These are phyloP conservation scores for Charaxes varanes DNA, from an alignment of 1,140 invertebrate species.

Conservation along the genomic window DNA sequence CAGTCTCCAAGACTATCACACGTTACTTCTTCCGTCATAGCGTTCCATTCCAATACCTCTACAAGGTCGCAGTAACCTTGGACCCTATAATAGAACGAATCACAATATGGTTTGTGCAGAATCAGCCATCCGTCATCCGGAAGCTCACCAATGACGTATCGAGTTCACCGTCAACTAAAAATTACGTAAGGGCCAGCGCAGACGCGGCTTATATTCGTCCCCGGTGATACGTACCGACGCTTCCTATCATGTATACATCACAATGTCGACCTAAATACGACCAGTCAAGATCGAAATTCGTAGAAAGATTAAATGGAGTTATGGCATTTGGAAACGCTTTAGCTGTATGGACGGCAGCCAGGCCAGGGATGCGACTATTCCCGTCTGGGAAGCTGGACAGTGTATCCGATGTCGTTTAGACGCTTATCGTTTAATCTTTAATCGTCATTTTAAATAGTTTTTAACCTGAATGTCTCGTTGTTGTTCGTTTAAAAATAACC, in stretches of 20 bases:
- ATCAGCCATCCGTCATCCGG: conserved; percentile 53
- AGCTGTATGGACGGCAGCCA: conserved; percentile 58
- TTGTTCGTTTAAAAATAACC: no score
- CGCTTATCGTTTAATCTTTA: conserved; percentile 4
- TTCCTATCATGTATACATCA: conserved; percentile 11
- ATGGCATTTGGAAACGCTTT: conserved; percentile 28
- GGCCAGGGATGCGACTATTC: conserved; percentile 70
- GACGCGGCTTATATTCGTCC: conserved; percentile 59
- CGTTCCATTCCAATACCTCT: not conserved
- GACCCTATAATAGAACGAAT: conserved; percentile 30
- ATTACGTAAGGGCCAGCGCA: conserved; percentile 60
- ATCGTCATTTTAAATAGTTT: conserved; percentile 9
- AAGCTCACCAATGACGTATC: conserved; percentile 59
- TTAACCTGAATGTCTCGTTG: no score
- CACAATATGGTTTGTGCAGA: conserved; percentile 29
- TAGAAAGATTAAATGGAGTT: conserved; percentile 27
- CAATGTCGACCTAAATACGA: conserved; percentile 36
- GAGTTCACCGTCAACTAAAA: conserved; percentile 58
- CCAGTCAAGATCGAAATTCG: conserved; percentile 42
- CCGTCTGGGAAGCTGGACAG: conserved; percentile 56
- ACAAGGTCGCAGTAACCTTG: conserved; percentile 40
- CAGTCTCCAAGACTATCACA: conserved; percentile 3
- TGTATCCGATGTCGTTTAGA: conserved; percentile 44
- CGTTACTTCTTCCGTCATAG: conserved; percentile 1
- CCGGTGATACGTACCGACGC: conserved; percentile 18